Conservation (phyloP, 1,140 invertebrate species). For the Conus ventricosus region DNA sequence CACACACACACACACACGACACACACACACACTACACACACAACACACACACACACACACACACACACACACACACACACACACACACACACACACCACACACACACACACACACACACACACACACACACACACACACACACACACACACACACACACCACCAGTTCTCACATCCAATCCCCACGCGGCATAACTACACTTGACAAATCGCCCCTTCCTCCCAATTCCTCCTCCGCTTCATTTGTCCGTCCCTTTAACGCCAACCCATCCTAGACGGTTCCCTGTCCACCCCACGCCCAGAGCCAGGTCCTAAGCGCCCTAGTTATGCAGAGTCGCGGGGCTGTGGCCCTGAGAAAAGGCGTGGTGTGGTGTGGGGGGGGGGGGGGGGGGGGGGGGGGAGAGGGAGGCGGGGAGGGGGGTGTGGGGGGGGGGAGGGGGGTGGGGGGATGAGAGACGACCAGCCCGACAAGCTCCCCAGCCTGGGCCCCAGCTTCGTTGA, state of each 20-base stretch:
- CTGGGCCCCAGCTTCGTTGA: background rate
- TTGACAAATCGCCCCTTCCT: background rate
- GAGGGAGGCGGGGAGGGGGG: too few species aligned
- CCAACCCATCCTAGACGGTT: background rate
- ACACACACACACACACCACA: too few species aligned
- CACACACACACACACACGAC: too few species aligned
- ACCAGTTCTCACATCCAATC: background rate
- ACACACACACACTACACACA: too few species aligned
- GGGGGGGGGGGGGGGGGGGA: too few species aligned
- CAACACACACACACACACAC: too few species aligned
- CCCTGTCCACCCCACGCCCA: background rate
- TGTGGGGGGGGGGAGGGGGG: too few species aligned
- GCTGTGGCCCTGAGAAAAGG: too few species aligned
- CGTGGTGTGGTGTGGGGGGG: background rate
- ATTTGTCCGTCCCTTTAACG: background rate
- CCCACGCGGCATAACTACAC: background rate
- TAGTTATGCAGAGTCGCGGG: background rate
- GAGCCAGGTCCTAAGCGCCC: background rate
- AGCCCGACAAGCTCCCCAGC: too few species aligned
- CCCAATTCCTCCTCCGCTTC: background rate
- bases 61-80: too few species aligned
- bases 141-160: slow-evolving; percentile 16
- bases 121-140: slow-evolving; percentile 1
- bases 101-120: background rate
- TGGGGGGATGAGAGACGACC: too few species aligned